Percentiles rank a stretch among this genome's conserved stretches.
Evolutionary conservation across 2,113 vertebrate genomes (phyloP).

Genomic region (Okapia johnstoni): DNA sequence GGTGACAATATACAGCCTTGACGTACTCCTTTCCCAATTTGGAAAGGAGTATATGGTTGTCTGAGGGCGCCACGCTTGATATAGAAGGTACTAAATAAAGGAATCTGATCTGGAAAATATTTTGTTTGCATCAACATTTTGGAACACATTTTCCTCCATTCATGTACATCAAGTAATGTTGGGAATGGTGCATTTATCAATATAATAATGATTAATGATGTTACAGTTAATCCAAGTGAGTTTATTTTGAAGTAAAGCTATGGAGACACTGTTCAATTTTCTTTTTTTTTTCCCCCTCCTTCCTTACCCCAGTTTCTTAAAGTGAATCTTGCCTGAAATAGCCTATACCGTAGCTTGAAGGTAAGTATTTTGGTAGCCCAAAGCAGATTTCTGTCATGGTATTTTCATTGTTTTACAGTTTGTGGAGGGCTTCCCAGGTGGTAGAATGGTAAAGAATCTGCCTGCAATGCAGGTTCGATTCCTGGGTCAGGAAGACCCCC

Average conservation of each 20-base stretch:
- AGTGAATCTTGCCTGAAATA: slow-evolving; percentile 14
- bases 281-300: background rate
- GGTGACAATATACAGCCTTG: background rate
- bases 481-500: background rate
- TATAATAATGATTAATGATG: background rate
- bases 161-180: background rate
- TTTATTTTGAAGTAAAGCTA: background rate
- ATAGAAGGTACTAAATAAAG: background rate
- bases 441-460: background rate
- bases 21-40: background rate
- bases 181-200: background rate
- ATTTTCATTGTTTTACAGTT: background rate
- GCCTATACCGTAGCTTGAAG: background rate
- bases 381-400: background rate
- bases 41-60: background rate
- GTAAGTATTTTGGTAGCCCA: background rate
- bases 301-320: background rate
- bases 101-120: background rate
- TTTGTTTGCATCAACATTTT: background rate
- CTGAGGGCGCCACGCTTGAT: background rate
- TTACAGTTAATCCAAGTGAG: background rate
- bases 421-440: background rate
- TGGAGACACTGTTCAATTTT: background rate
- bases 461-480: background rate
- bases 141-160: slow-evolving; percentile 2